Evolutionary conservation across 2,113 vertebrate species (phyloP), one percentile per base, ranked within the genome.

Genomic region (Tenrec ecaudatus): DNA sequence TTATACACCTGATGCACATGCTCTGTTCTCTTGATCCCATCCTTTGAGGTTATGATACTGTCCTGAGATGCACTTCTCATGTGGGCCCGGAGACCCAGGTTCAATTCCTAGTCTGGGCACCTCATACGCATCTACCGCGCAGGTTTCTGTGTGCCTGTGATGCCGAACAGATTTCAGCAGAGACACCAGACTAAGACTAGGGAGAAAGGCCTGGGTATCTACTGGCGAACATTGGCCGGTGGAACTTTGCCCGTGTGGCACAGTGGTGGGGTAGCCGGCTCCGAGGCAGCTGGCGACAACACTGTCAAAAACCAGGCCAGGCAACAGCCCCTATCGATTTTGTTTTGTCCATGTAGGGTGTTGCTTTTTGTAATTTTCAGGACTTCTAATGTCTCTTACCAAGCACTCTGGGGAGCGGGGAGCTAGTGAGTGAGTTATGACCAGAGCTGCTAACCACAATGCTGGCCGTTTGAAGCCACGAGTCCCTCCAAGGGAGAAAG

Each of bases 291-390:
- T 33, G 14, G 20, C 17, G 20, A 73, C 16, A 38, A 71, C 43
- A 27, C 38, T 82, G 19, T 71, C 73, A 84, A 53, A 7, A 84
- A 58, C 10, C 4, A 40, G 82, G 7, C 31, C 22, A 27, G 47
- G 12, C 6, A 27, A 38, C 23, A 58, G 58, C 79, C 69, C 38
- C 31, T 62, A 25, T 20, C 78, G 31, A 58, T 76, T 85, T 94
- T 68, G 40, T 57, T 81, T 78, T 66, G 40, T 81, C 38, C n/a
- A 14, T 62, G 64, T 69, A 23, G 4, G 66, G 6, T 88, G 11
- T 80, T 87, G 77, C 33, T 89, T 85, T 79, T 47, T 33, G 33
- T 83, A 47, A 85, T 90, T 84, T 85, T 93, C 4, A 31, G 36
- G 81, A 80, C 47, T 53, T 53, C 5, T 53, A 53, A 10, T 53